Conservation (phyloP, 2,888 invertebrate species). For the Laspeyria flexula region DNA sequence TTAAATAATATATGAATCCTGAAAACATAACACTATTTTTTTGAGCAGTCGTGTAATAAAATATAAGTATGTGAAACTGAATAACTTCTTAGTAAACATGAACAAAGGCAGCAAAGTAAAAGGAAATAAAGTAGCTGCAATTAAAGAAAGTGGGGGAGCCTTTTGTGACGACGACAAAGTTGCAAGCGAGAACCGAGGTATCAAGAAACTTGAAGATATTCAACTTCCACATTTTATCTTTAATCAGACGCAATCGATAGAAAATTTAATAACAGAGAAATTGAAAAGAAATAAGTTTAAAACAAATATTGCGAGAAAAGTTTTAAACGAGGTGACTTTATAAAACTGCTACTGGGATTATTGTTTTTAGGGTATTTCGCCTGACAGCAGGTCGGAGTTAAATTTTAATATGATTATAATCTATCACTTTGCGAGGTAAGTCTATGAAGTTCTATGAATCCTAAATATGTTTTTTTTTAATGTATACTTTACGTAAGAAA, state of each 20-base stretch:
- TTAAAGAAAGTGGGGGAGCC: slow-evolving; percentile 33
- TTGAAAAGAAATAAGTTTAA: slow-evolving; percentile 14
- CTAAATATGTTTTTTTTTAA: no score
- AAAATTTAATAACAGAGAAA: slow-evolving; percentile 22
- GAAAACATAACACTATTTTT: no score
- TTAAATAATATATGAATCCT: no score
- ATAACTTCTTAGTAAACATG: slow-evolving; percentile 20
- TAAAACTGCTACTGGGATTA: neutral
- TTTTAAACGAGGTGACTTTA: neutral
- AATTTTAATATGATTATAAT: no score
- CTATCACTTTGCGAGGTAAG: no score
- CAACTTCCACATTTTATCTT: slow-evolving; percentile 31
- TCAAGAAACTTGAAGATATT: slow-evolving; percentile 33
- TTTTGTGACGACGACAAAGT: slow-evolving; percentile 35
- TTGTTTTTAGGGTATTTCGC: neutral
- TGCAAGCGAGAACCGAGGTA: slow-evolving; percentile 28
- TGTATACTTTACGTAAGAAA: no score
- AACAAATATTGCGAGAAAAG: slow-evolving; percentile 2
- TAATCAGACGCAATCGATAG: slow-evolving; percentile 28
- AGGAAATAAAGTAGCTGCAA: slow-evolving; percentile 40
- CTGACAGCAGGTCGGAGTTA: neutral
- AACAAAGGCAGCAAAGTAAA: slow-evolving; percentile 22
- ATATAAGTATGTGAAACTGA: slow-evolving; percentile 2
- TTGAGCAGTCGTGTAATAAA: neutral
- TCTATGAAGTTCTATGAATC: no score